Evolutionary conservation across 2,797 vertebrate species (phyloP), one percentile per base, ranked within the genome.

Genomic region (Zenarchopterus dispar): DNA sequence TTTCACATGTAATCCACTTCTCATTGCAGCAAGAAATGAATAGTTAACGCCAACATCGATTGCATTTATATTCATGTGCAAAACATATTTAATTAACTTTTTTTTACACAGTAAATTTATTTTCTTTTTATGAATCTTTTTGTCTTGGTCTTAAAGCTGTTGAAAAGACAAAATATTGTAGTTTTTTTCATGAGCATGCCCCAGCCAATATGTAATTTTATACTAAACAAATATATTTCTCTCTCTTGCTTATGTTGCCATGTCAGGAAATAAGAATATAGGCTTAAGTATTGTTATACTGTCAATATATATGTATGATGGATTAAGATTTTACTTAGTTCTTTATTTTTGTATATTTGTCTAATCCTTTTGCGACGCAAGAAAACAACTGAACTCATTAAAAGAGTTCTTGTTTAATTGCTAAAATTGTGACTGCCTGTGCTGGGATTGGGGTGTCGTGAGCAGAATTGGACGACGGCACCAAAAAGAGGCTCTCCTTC

Each of bases 401-500:
- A 58, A 78, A 52, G 8, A 52, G 19, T 36, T 80, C 11, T 19
- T 73, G 50, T 76, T 77, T 56, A 71, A 47, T 16, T 45, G 42
- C 39, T 70, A 61, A 61, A 74, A 59, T 46, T 56, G 45, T 45
- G 41, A 51, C 59, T 62, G 52, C 55, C 45, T 65, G 61, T 71
- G 67, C 56, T 63, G 54, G 73, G 39, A 57, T 56, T 46, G 28
- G 49, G 53, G 80, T 85, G 78, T 78, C 81, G 67, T 64, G 43
- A 84, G 80, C 66, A 63, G 74, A 80, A 77, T 67, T 75, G 67
- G 63, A 75, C 59, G 36, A 67, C 72, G 67, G 24, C 31, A 68
- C 67, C 60, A 55, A 61, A 80, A 84, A 83, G 62, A 81, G 77
- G 63, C 65, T 86, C 83, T 82, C 56, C 62, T 75, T 82, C 73